Base-by-base conservation (phyloP, 2,888 invertebrate genomes). In the Tineola bisselliella region DNA sequence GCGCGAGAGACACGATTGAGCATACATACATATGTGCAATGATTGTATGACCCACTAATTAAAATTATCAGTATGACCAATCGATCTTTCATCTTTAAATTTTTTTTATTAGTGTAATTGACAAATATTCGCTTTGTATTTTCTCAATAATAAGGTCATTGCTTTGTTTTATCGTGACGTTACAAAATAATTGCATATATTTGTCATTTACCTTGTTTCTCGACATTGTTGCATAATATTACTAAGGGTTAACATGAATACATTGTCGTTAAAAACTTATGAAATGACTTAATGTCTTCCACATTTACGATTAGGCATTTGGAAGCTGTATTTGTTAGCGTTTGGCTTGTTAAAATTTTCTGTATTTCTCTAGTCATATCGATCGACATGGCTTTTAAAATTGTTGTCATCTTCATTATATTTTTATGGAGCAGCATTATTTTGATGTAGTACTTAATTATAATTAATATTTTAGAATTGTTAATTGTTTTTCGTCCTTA, bases 271-370 rank as follows among this genome's bases (percentile, higher is more conserved):
- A 25, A 12, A 58, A 19, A 58, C 58, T 58, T 58, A 58, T 58
- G 33, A 58, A 58, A 58, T 58, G 58, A 58, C 33, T 13, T 15
- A 13, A 58, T 33, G 58, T 58, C 58, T 58, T 58, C 58, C 58
- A 58, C 33, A 33, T 54, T 58, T 33, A 58, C 33, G 13, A 58
- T 31, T 58, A 58, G 58, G 58, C 31, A 33, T 58, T 58, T 25
- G 25, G 11, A 52, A 17, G 25, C 25, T 25, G 25, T 6, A 6
- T 25, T 25, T 25, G 25, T 25, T 25, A 25, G 25, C 2, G 10
- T 52, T 17, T 52, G 52, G 43, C 43, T 52, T 25, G 54, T 18
- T 18, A 48, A 15, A 48, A 8, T 18, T 54, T 5, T 54, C 19
- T 12, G 12, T 18, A 8, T 25, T 2, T 25, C 4, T 54, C 54